Percentiles rank a stretch among this genome's conserved stretches.
Evolutionary conservation across 2,797 vertebrate genomes (phyloP).

Genomic region (Micromesistius poutassou): DNA sequence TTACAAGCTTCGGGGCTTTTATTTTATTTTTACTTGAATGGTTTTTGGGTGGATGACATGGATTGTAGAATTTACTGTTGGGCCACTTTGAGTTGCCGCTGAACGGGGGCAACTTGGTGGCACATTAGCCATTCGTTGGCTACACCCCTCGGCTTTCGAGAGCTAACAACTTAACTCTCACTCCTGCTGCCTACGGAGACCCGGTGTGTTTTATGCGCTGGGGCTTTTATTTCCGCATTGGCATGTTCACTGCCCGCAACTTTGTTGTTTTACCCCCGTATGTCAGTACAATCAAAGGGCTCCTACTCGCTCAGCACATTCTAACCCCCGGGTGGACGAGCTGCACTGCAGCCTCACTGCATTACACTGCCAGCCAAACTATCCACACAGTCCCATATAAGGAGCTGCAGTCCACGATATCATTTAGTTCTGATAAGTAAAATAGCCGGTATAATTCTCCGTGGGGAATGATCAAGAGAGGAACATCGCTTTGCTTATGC

Average conservation of each 20-base stretch:
- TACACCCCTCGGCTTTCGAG: background rate
- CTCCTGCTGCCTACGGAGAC: too few species aligned
- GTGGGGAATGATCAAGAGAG: background rate
- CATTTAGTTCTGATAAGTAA: background rate
- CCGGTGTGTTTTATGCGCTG: background rate
- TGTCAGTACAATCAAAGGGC: background rate
- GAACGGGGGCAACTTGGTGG: background rate
- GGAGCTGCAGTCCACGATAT: background rate
- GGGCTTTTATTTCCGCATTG: slow-evolving; percentile 8
- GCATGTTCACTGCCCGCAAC: background rate
- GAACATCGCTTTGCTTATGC: background rate
- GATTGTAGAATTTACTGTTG: too few species aligned
- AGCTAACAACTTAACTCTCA: background rate
- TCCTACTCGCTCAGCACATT: slow-evolving; percentile 18
- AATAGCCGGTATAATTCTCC: too few species aligned
- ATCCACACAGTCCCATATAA: background rate
- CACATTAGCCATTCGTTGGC: background rate
- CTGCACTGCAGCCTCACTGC: slow-evolving; percentile 10
- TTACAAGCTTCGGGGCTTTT: background rate
- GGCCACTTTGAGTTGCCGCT: too few species aligned
- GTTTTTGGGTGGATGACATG: background rate
- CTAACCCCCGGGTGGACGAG: background rate
- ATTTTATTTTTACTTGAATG: background rate
- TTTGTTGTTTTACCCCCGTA: background rate
- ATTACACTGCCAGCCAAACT: background rate